phyloP scores from a whole-genome alignment of 2,888 invertebrate species.

The Marronus borbonicus region DNA sequence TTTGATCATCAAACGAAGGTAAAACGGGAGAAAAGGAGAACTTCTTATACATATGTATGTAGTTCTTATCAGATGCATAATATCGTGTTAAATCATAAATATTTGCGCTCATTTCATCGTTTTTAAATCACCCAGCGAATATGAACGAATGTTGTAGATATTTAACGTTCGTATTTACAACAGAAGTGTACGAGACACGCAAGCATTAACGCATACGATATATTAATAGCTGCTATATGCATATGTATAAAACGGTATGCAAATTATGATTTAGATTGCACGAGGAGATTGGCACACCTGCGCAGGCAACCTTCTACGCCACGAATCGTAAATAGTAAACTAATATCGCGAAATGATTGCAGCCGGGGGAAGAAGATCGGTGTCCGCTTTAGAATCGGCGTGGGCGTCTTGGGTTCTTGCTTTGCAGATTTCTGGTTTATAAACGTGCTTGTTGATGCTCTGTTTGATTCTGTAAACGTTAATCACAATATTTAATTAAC shows the following conservation, averaged over 20 bases:
- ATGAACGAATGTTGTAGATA: not conserved
- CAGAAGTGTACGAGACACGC: not conserved
- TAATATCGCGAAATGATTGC: conserved; percentile 50
- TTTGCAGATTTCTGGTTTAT: too few relatives aligned
- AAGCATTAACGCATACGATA: not conserved
- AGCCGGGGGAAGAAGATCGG: not conserved
- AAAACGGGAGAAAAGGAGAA: too few relatives aligned
- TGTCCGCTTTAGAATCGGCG: not conserved
- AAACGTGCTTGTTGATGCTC: too few relatives aligned
- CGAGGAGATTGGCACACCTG: conserved; percentile 52
- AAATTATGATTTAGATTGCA: conserved; percentile 52
- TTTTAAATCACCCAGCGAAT: not conserved
- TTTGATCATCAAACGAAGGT: too few relatives aligned
- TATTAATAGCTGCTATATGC: not conserved
- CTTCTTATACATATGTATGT: too few relatives aligned
- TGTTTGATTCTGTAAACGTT: too few relatives aligned
- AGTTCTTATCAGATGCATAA: too few relatives aligned
- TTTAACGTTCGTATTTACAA: not conserved
- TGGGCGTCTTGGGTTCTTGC: not conserved
- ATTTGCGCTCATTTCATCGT: not conserved
- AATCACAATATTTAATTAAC: too few relatives aligned
- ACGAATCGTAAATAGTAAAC: conserved; percentile 44
- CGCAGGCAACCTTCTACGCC: conserved; percentile 12
- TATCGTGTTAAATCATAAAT: not conserved
- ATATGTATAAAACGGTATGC: conserved; percentile 36